These are phyloP conservation scores for Alexandromys fortis DNA, from an alignment of 2,113 vertebrate species.

Conservation along the genomic window DNA sequence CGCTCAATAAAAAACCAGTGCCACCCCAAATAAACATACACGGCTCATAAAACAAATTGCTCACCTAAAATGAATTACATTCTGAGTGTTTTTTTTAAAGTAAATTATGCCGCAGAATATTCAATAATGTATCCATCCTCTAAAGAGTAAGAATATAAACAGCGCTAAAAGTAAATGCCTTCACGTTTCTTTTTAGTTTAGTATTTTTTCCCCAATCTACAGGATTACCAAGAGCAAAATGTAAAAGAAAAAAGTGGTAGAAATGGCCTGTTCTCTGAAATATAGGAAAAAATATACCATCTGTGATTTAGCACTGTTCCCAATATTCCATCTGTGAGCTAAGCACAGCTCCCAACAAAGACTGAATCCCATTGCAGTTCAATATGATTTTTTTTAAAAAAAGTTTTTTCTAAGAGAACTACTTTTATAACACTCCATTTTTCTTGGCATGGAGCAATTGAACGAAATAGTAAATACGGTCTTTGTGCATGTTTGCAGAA, in stretches of 20 bases:
- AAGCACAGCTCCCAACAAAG: slow-evolving; percentile 66
- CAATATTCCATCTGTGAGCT: slow-evolving; percentile 85
- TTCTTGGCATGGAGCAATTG: slow-evolving; percentile 58
- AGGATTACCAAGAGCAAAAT: slow-evolving; percentile 85
- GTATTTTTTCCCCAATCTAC: slow-evolving; percentile 67
- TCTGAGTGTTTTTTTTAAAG: slow-evolving; percentile 78
- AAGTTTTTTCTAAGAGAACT: slow-evolving; percentile 78
- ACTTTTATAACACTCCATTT: slow-evolving; percentile 67
- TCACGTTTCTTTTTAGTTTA: slow-evolving; percentile 70
- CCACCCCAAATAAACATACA: slow-evolving; percentile 82
- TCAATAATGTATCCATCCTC: slow-evolving; percentile 77
- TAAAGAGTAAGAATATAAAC: slow-evolving; percentile 80
- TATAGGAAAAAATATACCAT: slow-evolving; percentile 86
- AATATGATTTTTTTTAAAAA: slow-evolving; percentile 64
- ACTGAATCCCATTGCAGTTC: slow-evolving; percentile 70
- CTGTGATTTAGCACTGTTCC: slow-evolving; percentile 86
- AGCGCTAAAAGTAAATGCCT: slow-evolving; percentile 83
- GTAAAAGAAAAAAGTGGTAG: slow-evolving; percentile 79
- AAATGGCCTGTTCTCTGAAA: slow-evolving; percentile 86
- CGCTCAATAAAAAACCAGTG: slow-evolving; percentile 73
- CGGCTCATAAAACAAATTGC: slow-evolving; percentile 82
- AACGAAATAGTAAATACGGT: slow-evolving; percentile 60
- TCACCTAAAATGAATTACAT: slow-evolving; percentile 85
- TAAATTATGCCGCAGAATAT: slow-evolving; percentile 78
- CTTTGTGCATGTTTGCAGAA: neutral